Evolutionary conservation across 1,140 invertebrate genomes (phyloP).

Genomic region (honey bee (Apis mellifera)): Amel_HAv3.1 CM009937.2:10131001-10131500

Average conservation of each 20-base stretch:
- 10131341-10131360: too few relatives aligned
- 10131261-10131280: neutral
- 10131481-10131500: too few relatives aligned
- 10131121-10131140: constrained; percentile 25
- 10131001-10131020: neutral
- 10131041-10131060: constrained; percentile 5
- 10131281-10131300: neutral
- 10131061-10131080: neutral
- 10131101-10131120: neutral
- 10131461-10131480: too few relatives aligned
- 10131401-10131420: too few relatives aligned
- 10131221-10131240: constrained; percentile 2
- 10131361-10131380: too few relatives aligned
- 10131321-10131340: neutral
- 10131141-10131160: constrained; percentile 41
- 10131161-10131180: constrained; percentile 20
- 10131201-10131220: constrained; percentile 1
- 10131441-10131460: too few relatives aligned
- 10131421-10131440: too few relatives aligned
- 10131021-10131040: constrained; percentile 30
- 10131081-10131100: neutral
- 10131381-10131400: too few relatives aligned
- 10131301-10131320: neutral
- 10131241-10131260: neutral
- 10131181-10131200: constrained; percentile 25